Conservation (phyloP, 1,140 invertebrate genomes). For the Vanessa tameamea region DNA sequence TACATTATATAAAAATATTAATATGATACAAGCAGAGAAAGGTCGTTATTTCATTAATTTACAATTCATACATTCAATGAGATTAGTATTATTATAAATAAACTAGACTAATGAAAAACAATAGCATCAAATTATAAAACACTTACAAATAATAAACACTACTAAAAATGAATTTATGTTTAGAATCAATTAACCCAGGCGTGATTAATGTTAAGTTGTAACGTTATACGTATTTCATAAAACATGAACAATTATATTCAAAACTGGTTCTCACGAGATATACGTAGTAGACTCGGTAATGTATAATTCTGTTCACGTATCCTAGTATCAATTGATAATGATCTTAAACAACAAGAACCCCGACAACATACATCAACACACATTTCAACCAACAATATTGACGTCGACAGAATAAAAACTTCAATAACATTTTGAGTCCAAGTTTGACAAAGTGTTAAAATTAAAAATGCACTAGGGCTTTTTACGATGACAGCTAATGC, state of each 20-base stretch:
- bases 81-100: background rate
- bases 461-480: too few relatives aligned
- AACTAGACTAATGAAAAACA: background rate
- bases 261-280: constrained; percentile 36
- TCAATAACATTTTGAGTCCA: background rate
- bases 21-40: too few relatives aligned
- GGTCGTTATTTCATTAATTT: too few relatives aligned
- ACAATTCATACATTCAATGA: background rate
- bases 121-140: background rate
- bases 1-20: too few relatives aligned
- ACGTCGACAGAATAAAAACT: background rate
- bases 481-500: too few relatives aligned
- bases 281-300: constrained; percentile 8
- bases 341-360: constrained; percentile 18
- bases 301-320: constrained; percentile 24
- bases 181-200: background rate
- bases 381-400: constrained; percentile 5
- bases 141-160: background rate
- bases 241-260: constrained; percentile 21
- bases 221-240: constrained; percentile 1
- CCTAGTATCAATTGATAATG: constrained; percentile 28
- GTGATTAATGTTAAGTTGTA: constrained; percentile 1
- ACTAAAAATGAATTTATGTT: background rate
- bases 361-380: background rate
- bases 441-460: too few relatives aligned